phyloP scores from a whole-genome alignment of 1,140 invertebrate genomes.

The Nasonia giraulti region DNA sequence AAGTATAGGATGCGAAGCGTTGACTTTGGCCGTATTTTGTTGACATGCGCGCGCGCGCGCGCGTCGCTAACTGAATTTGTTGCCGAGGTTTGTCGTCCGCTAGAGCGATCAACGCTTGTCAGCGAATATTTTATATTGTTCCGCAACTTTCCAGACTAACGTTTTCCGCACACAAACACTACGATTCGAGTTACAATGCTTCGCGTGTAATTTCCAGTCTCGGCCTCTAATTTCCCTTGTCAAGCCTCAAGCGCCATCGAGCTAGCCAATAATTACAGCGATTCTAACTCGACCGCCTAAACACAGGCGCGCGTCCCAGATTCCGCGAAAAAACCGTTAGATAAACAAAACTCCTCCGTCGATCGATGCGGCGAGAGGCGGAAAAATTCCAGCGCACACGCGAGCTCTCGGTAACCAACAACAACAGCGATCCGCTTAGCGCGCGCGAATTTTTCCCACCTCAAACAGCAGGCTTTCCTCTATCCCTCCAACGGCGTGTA shows the following conservation, averaged over 20 bases:
- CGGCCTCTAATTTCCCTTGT: neutral
- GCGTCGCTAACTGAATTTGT: neutral
- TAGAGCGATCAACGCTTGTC: no score
- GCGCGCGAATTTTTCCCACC: neutral
- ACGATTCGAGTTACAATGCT: neutral
- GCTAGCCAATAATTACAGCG: neutral
- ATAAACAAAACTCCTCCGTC: no score
- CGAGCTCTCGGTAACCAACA: neutral
- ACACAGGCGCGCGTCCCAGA: no score
- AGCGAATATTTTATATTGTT: no score
- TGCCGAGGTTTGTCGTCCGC: neutral
- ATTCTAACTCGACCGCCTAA: neutral
- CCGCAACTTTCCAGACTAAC: no score
- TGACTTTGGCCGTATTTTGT: constrained; percentile 11
- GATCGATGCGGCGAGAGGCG: no score
- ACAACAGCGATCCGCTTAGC: neutral
- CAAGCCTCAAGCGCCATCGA: neutral
- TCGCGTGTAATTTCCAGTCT: neutral
- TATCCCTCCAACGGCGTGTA: neutral
- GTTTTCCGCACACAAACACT: no score
- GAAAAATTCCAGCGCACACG: neutral
- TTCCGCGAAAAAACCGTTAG: no score
- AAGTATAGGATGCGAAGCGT: neutral
- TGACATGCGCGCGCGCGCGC: no score
- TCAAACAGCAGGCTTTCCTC: neutral